phyloP scores from a whole-genome alignment of 1,140 invertebrate genomes.

The Zaprionus davidi region DNA sequence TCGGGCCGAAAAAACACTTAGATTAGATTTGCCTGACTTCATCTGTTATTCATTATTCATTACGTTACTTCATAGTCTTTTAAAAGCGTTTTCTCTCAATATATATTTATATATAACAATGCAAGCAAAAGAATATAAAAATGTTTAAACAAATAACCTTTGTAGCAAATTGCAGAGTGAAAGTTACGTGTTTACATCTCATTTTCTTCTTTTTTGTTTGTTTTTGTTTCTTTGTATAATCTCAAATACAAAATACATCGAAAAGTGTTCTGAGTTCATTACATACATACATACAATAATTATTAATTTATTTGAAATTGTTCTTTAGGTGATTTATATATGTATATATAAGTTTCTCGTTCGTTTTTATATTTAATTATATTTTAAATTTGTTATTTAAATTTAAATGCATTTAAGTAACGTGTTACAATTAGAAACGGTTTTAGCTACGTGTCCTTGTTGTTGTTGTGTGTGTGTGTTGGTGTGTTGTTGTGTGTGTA shows the following conservation, averaged over 20 bases:
- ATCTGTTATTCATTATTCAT: slow-evolving; percentile 16
- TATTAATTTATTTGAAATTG: slow-evolving; percentile 53
- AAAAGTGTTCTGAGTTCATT: slow-evolving; percentile 61
- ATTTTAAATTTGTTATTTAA: slow-evolving; percentile 66
- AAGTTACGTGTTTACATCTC: slow-evolving; percentile 14
- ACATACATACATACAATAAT: slow-evolving; percentile 48
- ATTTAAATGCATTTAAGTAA: slow-evolving; percentile 82
- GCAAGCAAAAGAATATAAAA: slow-evolving; percentile 69
- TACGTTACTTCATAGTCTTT: slow-evolving; percentile 53
- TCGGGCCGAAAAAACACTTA: slow-evolving; percentile 35
- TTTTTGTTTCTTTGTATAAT: slow-evolving; percentile 58
- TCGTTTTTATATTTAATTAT: slow-evolving; percentile 16
- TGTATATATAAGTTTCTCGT: slow-evolving; percentile 5
- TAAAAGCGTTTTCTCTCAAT: slow-evolving; percentile 52
- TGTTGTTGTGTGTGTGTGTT: background rate
- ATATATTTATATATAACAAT: slow-evolving; percentile 27
- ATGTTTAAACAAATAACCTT: slow-evolving; percentile 60
- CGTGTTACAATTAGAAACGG: slow-evolving; percentile 73
- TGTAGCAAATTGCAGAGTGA: slow-evolving; percentile 59
- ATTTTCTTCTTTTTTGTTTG: background rate
- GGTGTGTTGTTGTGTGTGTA: no score
- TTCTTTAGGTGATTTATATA: slow-evolving; percentile 23
- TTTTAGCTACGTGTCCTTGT: slow-evolving; percentile 45
- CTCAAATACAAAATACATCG: slow-evolving; percentile 76
- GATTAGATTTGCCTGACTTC: slow-evolving; percentile 21